Evolutionary conservation across 1,140 invertebrate species (phyloP).

Genomic region (Theocolax elegans): DNA sequence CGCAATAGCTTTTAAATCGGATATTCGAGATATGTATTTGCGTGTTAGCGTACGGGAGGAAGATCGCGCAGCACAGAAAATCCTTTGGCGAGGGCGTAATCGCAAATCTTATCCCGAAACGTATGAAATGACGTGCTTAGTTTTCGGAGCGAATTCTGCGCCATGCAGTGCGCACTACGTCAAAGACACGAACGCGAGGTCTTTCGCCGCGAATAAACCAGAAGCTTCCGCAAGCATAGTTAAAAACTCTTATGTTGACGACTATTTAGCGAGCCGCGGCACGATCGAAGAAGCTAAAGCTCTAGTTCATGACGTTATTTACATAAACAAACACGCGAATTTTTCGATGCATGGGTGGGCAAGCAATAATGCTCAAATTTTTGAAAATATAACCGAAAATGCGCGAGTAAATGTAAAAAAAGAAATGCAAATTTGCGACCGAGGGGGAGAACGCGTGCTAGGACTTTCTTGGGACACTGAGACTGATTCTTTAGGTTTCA

Average conservation of each 20-base stretch:
- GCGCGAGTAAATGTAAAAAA: neutral
- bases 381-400: neutral
- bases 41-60: slow-evolving; percentile 16
- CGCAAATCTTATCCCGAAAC: neutral
- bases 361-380: neutral
- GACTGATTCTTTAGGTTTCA: neutral
- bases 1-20: neutral
- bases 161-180: slow-evolving; percentile 41
- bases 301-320: neutral
- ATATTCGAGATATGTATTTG: slow-evolving; percentile 37
- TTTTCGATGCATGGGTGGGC: neutral
- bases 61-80: slow-evolving; percentile 24
- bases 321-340: neutral
- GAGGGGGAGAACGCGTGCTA: neutral
- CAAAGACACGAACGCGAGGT: neutral
- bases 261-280: neutral
- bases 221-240: neutral
- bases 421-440: neutral
- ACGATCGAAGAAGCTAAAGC: neutral
- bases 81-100: slow-evolving; percentile 17
- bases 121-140: slow-evolving; percentile 46
- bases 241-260: neutral
- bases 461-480: neutral
- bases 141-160: slow-evolving; percentile 53
- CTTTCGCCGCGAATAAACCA: neutral